Percentiles rank a stretch among this genome's conserved stretches.
Conservation (phyloP, 2,888 invertebrate species). For the Creontiades dilutus region DNA sequence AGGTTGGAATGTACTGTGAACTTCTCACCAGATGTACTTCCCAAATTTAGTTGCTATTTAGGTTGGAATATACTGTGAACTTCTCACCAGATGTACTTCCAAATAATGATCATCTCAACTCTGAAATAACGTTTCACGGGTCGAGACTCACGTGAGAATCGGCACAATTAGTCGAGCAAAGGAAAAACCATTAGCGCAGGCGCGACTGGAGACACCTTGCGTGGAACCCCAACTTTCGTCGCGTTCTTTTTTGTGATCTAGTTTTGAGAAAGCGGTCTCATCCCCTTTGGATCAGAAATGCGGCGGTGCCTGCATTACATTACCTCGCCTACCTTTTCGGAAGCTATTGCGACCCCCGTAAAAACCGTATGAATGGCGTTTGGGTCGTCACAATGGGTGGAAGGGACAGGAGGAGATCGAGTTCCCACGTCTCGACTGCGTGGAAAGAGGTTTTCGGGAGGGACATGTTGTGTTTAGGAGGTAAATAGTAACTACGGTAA, state of each 20-base stretch:
- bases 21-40: too few relatives aligned
- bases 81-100: too few relatives aligned
- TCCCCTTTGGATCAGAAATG: neutral
- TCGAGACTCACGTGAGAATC: conserved; percentile 5
- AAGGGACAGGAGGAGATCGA: neutral
- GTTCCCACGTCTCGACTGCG: conserved; percentile 18
- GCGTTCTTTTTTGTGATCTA: conserved; percentile 2
- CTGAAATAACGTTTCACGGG: neutral
- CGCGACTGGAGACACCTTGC: neutral
- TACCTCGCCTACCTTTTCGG: neutral
- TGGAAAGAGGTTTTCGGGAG: neutral
- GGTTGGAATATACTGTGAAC: too few relatives aligned
- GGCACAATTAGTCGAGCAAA: neutral
- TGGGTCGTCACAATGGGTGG: neutral
- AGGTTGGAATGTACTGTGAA: too few relatives aligned
- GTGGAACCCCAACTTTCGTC: neutral
- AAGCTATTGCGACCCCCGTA: neutral
- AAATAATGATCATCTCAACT: neutral
- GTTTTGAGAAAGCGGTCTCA: neutral
- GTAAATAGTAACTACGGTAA: too few relatives aligned
- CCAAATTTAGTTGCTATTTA: too few relatives aligned
- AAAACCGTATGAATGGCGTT: conserved; percentile 1
- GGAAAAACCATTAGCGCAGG: conserved; percentile 19
- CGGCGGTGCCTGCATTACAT: too few relatives aligned
- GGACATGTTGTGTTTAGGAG: neutral